Percentiles rank a stretch among this genome's conserved stretches.
Conservation (phyloP, 2,888 invertebrate genomes). For the Pyrgus malvae region DNA sequence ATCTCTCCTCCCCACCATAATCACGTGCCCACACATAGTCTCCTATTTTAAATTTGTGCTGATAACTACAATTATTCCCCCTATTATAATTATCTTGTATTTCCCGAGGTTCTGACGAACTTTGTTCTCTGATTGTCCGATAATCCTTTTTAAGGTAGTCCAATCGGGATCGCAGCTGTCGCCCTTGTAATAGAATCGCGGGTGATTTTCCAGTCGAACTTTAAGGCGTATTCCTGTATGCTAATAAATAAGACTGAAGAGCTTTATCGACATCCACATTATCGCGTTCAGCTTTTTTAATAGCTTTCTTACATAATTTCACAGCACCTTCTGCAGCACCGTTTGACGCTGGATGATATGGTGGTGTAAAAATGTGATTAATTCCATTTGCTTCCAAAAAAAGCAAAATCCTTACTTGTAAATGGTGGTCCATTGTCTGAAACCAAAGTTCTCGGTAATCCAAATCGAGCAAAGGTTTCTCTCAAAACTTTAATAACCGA, state of each 20-base stretch:
- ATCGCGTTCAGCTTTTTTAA: constrained; percentile 32
- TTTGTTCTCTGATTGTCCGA: no score
- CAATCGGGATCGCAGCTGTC: neutral
- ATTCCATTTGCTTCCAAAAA: constrained; percentile 28
- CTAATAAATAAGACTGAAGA: constrained; percentile 25
- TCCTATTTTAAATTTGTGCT: neutral
- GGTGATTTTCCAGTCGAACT: neutral
- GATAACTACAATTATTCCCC: no score
- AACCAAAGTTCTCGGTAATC: neutral
- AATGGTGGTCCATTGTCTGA: neutral
- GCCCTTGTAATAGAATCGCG: neutral
- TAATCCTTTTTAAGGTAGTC: neutral
- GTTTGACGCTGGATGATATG: constrained; percentile 34
- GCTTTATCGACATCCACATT: constrained; percentile 22
- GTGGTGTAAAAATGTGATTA: constrained; percentile 31
- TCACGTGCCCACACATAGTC: neutral
- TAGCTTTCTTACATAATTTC: constrained; percentile 34
- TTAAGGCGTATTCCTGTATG: constrained; percentile 26
- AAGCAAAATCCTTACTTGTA: neutral
- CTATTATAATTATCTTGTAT: no score
- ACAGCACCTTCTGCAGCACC: constrained; percentile 37
- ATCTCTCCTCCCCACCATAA: neutral
- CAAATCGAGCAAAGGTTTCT: neutral
- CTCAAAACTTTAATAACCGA: neutral
- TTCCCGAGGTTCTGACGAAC: no score